phyloP scores from a whole-genome alignment of 2,113 vertebrate species.

The Chamaetylas fuelleborni region DNA sequence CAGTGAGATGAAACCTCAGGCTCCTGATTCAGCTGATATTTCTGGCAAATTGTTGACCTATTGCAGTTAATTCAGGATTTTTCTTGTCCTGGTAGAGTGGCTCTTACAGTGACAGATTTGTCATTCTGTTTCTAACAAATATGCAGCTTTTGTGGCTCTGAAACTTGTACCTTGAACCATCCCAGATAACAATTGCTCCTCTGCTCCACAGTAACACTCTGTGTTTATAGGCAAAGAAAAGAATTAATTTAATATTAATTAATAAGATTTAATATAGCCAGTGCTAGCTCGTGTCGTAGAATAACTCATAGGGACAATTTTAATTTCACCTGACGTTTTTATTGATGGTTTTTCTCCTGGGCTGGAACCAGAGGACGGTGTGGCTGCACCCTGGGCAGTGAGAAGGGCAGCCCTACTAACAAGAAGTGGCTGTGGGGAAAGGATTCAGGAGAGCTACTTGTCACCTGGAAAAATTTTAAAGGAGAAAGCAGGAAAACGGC shows the following conservation, averaged over 20 bases:
- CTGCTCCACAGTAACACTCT: not conserved
- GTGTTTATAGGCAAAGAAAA: constrained; percentile 19
- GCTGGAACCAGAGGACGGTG: not conserved
- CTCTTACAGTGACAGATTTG: constrained; percentile 21
- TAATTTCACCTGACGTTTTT: constrained; percentile 11
- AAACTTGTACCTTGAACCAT: not conserved
- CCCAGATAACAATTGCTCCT: not conserved
- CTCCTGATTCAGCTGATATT: constrained; percentile 60
- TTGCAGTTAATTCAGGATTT: constrained; percentile 31
- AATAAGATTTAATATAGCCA: not conserved
- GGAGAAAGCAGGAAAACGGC: not conserved
- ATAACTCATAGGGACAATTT: constrained; percentile 22
- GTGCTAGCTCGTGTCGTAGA: not conserved
- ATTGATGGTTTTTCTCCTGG: not conserved
- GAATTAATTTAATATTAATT: constrained; percentile 31
- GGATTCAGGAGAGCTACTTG: not conserved
- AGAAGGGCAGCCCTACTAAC: not conserved
- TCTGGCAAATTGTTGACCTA: constrained; percentile 57
- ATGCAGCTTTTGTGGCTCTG: not conserved
- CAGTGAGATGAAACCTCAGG: constrained; percentile 29
- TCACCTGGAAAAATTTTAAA: not conserved
- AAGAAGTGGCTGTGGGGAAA: not conserved
- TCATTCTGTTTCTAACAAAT: constrained; percentile 33
- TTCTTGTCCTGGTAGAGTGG: constrained; percentile 22
- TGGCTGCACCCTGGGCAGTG: accelerated